Conservation (phyloP, 2,113 vertebrate species). For the Halichoeres trimaculatus region DNA sequence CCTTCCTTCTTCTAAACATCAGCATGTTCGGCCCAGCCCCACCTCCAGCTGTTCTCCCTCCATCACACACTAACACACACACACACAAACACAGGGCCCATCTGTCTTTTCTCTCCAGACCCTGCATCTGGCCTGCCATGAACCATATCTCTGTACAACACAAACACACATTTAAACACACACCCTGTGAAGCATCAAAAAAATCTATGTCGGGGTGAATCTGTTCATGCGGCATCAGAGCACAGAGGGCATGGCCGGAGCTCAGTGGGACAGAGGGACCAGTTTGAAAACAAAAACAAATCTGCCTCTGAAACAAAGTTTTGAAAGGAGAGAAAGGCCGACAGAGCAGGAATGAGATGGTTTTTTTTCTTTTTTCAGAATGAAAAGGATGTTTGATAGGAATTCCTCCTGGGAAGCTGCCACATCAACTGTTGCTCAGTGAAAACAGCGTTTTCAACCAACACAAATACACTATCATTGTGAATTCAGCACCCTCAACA, state of each 20-base stretch:
- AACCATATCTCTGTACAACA: slow-evolving; percentile 59
- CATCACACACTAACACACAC: slow-evolving; percentile 38
- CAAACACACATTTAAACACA: slow-evolving; percentile 17
- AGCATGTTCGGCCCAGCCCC: slow-evolving; percentile 41
- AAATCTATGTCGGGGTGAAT: not conserved
- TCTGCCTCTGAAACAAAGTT: slow-evolving; percentile 29
- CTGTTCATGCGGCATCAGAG: slow-evolving; percentile 37
- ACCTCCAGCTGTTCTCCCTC: slow-evolving; percentile 51
- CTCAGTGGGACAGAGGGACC: slow-evolving; percentile 49
- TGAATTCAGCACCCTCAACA: slow-evolving; percentile 13
- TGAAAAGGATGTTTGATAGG: slow-evolving; percentile 34
- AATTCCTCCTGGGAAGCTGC: slow-evolving; percentile 35
- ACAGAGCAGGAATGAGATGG: slow-evolving; percentile 23
- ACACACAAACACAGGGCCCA: slow-evolving; percentile 46
- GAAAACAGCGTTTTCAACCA: slow-evolving; percentile 19
- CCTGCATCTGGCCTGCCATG: slow-evolving; percentile 66
- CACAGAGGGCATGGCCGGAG: slow-evolving; percentile 37
- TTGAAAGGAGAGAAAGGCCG: slow-evolving; percentile 10
- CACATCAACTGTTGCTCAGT: slow-evolving; percentile 54
- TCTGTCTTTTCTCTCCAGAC: slow-evolving; percentile 69
- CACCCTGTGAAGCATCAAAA: slow-evolving; percentile 18
- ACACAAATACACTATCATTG: slow-evolving; percentile 44
- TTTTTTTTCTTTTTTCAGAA: not conserved
- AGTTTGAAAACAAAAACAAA: slow-evolving; percentile 52
- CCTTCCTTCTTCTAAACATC: slow-evolving; percentile 67